Base-by-base conservation (phyloP, 2,888 invertebrate species). In the Diadromus collaris region DNA sequence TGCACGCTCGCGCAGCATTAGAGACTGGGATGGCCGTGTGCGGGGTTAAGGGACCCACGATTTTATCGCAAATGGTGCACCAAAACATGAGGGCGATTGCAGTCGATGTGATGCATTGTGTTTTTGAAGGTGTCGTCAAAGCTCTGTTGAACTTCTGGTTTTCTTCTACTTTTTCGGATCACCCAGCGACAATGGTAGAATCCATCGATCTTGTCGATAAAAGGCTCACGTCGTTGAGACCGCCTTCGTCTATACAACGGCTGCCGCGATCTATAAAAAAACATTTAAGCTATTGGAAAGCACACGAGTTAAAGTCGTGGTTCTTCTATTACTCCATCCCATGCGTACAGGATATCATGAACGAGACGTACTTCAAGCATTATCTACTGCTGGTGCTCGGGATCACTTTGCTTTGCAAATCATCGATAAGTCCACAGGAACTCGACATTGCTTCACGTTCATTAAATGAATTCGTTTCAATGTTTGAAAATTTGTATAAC, bases 41-140 rank as follows among this genome's bases (percentile, higher is more conserved):
- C 9, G 74, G 74, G 10, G 73, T 83, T 2, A 83, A 82, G 76
- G 82, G 81, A 9, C 80, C 82, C 9, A 78, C 75, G 6, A 29
- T 60, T 16, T 13, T 46, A 34, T 61, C n/a, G 27, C 34, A 19
- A 13, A 13, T 6, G 19, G 44, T 5, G 44, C n/a, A n/a, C n/a
- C n/a, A n/a, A n/a, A n/a, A n/a, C n/a, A n/a, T n/a, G n/a, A n/a
- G n/a, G n/a, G n/a, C 41, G 13, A 63, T 58, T 7, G 56, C 76
- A 0, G 44, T 76, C 1, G 70, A 76, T 63, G 16, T 19, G 6
- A 70, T 70, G 76, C 76, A 76, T 54, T 67, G 58, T 6, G 44
- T 71, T 1, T 63, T 56, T 64, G 32, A 41, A 21, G 76, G 76
- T 27, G 41, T 70, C 2, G 76, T 70, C 1, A 70, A 56, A 46